These are phyloP conservation scores for Platysteira castanea DNA, from an alignment of 2,113 vertebrate species.

Conservation along the genomic window DNA sequence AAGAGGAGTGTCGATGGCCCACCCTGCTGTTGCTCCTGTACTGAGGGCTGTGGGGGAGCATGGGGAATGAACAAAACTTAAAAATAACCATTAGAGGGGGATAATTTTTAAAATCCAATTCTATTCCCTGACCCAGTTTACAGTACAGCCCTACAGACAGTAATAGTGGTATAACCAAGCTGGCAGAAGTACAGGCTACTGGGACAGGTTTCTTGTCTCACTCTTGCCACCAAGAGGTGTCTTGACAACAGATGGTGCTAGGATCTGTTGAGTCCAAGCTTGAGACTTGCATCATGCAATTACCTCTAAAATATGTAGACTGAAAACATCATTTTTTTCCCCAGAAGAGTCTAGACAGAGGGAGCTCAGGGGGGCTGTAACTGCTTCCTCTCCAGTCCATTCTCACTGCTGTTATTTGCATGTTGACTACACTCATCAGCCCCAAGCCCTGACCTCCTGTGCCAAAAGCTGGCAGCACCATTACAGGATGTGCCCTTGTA, in stretches of 20 bases:
- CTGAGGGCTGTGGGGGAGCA: not conserved
- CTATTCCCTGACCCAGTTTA: not conserved
- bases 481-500: not conserved
- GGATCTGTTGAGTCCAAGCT: not conserved
- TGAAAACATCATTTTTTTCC: not conserved
- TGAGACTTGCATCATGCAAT: not conserved
- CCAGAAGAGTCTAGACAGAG: not conserved
- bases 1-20: not conserved
- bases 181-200: not conserved
- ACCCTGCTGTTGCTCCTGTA: not conserved
- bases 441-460: not conserved
- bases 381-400: not conserved
- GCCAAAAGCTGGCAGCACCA: not conserved
- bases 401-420: not conserved
- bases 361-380: not conserved
- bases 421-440: not conserved
- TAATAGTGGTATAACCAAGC: not conserved
- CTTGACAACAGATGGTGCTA: not conserved
- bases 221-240: not conserved
- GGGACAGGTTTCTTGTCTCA: not conserved
- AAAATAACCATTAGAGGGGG: not conserved
- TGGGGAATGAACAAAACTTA: fast-evolving
- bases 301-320: not conserved
- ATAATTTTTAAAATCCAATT: not conserved
- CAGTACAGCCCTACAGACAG: not conserved